phyloP scores from a whole-genome alignment of 1,140 invertebrate species.

The Octopus bimaculoides region DNA sequence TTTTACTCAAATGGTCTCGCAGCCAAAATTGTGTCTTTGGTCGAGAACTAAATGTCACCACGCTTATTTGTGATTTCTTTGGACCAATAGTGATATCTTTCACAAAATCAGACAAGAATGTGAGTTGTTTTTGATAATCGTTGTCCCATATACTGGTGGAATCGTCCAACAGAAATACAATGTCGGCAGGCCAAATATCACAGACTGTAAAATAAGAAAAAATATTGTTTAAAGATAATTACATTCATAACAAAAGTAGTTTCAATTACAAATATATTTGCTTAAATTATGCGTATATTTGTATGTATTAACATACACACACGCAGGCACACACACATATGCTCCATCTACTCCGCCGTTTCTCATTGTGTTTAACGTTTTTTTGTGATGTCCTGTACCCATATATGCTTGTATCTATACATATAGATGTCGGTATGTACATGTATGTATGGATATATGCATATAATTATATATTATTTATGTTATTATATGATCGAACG shows the following conservation, averaged over 20 bases:
- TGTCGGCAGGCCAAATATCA: slow-evolving; percentile 45
- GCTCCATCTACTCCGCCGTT: no score
- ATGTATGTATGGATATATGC: no score
- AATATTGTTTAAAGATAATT: neutral
- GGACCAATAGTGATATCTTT: slow-evolving; percentile 39
- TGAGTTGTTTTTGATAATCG: slow-evolving; percentile 38
- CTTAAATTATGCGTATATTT: no score
- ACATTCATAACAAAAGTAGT: neutral
- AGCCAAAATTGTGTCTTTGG: slow-evolving; percentile 33
- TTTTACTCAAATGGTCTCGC: slow-evolving; percentile 31
- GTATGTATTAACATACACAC: no score
- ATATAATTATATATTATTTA: no score
- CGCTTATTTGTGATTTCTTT: slow-evolving; percentile 34
- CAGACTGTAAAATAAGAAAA: slow-evolving; percentile 21
- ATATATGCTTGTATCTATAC: neutral
- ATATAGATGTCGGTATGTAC: neutral
- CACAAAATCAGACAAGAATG: slow-evolving; percentile 40
- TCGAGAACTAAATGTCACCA: slow-evolving; percentile 34
- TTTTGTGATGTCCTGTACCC: neutral
- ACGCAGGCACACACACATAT: no score
- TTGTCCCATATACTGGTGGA: slow-evolving; percentile 47
- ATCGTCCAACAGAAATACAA: slow-evolving; percentile 47
- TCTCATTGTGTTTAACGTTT: no score
- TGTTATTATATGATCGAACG: no score
- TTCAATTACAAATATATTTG: no score